A percentile compares a stretch with the other conserved stretches of the same genome.
Conservation (phyloP, 2,113 vertebrate species). For the Orthonyx spaldingii region DNA sequence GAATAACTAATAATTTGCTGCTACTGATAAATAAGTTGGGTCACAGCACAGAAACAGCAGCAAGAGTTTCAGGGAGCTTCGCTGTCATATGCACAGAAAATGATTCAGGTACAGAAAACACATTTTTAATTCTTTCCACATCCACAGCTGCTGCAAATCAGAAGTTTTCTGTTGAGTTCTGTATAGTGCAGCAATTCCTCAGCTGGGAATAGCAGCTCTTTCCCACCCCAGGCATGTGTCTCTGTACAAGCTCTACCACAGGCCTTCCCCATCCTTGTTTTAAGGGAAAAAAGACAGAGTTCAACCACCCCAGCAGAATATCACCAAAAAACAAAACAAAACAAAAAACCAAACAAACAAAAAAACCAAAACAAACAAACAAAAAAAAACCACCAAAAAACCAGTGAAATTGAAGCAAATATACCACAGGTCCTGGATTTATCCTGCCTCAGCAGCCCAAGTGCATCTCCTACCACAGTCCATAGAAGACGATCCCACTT, state of each 20-base stretch:
- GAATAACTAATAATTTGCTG: background rate
- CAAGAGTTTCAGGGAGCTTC: background rate
- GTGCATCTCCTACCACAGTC: rapidly evolving
- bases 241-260: background rate
- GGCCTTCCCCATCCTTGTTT: background rate
- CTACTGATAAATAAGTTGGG: background rate
- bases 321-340: too few species aligned
- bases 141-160: background rate
- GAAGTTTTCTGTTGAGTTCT: background rate
- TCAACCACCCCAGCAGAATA: background rate
- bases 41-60: background rate
- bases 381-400: too few species aligned
- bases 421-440: background rate
- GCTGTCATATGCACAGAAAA: background rate
- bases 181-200: background rate
- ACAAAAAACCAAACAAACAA: too few species aligned
- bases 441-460: background rate
- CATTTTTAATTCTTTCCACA: background rate
- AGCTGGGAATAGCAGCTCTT: background rate
- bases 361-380: too few species aligned
- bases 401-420: background rate
- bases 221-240: background rate
- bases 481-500: background rate
- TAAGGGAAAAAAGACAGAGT: background rate
- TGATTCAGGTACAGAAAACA: background rate